phyloP scores from a whole-genome alignment of 2,797 vertebrate genomes.

The Dallia pectoralis region DNA sequence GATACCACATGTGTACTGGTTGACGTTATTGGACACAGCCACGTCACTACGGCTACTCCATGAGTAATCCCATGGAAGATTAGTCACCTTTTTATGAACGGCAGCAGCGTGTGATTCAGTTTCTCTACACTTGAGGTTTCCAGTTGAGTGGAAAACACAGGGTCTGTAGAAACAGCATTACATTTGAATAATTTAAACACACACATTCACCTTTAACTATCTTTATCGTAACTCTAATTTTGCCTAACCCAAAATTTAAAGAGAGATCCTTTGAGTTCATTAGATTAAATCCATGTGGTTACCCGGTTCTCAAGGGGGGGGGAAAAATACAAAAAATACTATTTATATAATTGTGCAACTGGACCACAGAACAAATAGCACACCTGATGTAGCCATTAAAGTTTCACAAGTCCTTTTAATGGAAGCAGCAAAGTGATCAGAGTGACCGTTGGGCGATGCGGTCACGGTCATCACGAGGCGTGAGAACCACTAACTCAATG shows the following conservation, averaged over 20 bases:
- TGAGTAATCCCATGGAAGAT: slow-evolving; percentile 43
- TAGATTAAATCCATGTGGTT: too few species aligned
- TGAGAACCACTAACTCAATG: not conserved
- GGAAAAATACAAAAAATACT: too few species aligned
- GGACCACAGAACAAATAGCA: too few species aligned
- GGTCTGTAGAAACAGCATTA: not conserved
- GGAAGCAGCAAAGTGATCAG: not conserved
- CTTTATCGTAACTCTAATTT: too few species aligned
- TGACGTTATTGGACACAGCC: not conserved
- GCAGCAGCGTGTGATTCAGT: not conserved
- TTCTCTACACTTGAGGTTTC: not conserved
- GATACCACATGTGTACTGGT: not conserved
- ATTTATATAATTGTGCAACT: too few species aligned
- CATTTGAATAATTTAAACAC: not conserved
- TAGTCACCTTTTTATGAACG: slow-evolving; percentile 42
- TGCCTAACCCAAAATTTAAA: too few species aligned
- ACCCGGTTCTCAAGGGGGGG: too few species aligned
- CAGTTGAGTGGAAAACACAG: slow-evolving; percentile 13
- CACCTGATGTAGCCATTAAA: too few species aligned
- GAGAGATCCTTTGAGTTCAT: too few species aligned
- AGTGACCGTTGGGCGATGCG: not conserved
- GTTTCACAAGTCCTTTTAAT: too few species aligned
- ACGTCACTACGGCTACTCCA: slow-evolving; percentile 22
- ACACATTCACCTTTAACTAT: not conserved
- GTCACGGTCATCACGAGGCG: not conserved